A percentile compares a stretch with the other conserved stretches of the same genome.
phyloP scores from a whole-genome alignment of 1,140 invertebrate species.

The Drosophila littoralis region DNA sequence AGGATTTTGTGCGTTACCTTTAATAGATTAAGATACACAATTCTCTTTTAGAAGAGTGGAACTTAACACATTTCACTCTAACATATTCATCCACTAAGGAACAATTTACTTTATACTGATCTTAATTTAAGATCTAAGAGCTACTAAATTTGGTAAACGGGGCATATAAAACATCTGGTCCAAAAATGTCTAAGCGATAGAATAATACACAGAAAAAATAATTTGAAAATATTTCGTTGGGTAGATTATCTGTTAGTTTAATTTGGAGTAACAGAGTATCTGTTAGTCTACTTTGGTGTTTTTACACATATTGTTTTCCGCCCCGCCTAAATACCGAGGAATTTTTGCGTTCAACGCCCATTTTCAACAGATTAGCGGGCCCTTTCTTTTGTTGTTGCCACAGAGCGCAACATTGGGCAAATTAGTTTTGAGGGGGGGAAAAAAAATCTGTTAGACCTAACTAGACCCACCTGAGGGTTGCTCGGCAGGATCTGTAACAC shows the following conservation, averaged over 20 bases:
- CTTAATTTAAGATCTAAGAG: background rate
- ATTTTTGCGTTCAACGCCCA: constrained; percentile 79
- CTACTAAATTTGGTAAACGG: no score
- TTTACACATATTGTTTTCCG: background rate
- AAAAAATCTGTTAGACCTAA: background rate
- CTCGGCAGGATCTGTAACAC: constrained; percentile 29
- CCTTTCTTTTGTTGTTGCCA: constrained; percentile 22
- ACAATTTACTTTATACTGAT: background rate
- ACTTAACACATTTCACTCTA: no score
- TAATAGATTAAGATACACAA: no score
- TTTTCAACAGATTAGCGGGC: constrained; percentile 67
- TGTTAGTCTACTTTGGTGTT: background rate
- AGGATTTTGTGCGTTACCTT: no score
- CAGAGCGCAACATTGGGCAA: constrained; percentile 18
- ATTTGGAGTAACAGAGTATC: background rate
- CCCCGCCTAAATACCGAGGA: constrained; percentile 71
- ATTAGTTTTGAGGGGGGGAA: constrained; percentile 52
- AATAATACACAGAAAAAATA: no score
- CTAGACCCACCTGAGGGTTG: constrained; percentile 53
- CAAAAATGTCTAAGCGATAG: no score
- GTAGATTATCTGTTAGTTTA: constrained; percentile 4
- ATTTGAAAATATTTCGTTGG: no score
- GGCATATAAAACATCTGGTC: no score
- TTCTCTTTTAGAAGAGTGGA: no score
- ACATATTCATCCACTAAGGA: no score